Base-by-base conservation (phyloP, 2,888 invertebrate species). In the Molanna angustata region DNA sequence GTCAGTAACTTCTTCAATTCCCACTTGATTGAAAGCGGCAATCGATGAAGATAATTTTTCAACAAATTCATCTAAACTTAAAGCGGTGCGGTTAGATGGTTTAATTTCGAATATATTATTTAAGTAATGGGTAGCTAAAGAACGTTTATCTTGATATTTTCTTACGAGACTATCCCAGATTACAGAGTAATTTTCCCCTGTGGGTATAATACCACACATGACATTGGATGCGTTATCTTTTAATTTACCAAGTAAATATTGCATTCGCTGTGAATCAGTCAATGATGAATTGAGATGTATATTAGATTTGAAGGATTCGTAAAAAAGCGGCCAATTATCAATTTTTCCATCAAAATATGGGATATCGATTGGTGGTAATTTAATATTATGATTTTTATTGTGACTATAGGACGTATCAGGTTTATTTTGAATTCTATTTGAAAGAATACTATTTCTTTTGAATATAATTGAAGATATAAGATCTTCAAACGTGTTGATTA, bases 301-400 rank as follows among this genome's bases (percentile, higher is more conserved):
- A 20, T 41, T 41, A 6, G 41, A 19, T 20, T 41, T 41, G n/a
- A 41, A 41, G 2, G 41, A 41, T 20, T 41, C 41, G 20, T 41
- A 41, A 18, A 41, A 41, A 4, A 41, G 18, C 4, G 17, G 3
- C 41, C 20, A 41, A 11, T 41, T 41, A 19, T 41, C n/a, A 2
- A 41, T 3, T 11, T 18, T 19, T 19, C 41, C 41, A 41, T 41
- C 18, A 41, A 41, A 41, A 11, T 2, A 6, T 19, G 18, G 18
- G 6, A 35, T 35, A 13, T 35, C 35, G 4, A 35, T 13, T 13
- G 14, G 13, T n/a, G 35, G 35, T n/a, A 35, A 14, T 35, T 35
- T 35, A 13, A 35, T 35, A n/a, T n/a, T n/a, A 14, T 14, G 35
- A n/a, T n/a, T 35, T 35, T 35, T 35, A 4, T 11, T 13, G 13